These are phyloP conservation scores for Solea senegalensis DNA, from an alignment of 2,113 vertebrate genomes.

Conservation along the genomic window DNA sequence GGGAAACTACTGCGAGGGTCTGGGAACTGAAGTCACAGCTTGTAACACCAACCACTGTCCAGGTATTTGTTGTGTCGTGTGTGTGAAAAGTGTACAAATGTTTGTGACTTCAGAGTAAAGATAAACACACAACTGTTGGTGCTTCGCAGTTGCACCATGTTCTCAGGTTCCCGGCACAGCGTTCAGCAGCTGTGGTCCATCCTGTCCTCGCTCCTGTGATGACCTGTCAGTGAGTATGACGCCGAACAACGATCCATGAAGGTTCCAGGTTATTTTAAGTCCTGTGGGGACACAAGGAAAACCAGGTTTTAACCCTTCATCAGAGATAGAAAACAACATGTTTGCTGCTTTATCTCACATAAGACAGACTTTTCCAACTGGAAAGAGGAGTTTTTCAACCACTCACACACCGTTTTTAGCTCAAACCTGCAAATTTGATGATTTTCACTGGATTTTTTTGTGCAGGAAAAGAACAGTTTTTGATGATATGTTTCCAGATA, in stretches of 20 bases:
- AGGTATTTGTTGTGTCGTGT: constrained; percentile 65
- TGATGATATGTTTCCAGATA: too few relatives aligned
- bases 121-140: constrained; percentile 6
- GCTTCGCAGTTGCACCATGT: constrained; percentile 80
- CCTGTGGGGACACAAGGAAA: too few relatives aligned
- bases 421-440: too few relatives aligned
- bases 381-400: too few relatives aligned
- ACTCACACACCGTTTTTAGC: too few relatives aligned
- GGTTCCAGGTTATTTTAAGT: too few relatives aligned
- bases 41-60: constrained; percentile 84
- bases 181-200: constrained; percentile 87
- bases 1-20: constrained; percentile 88
- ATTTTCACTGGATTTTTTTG: too few relatives aligned
- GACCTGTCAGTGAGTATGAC: constrained; percentile 83
- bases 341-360: too few relatives aligned
- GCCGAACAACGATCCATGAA: neutral
- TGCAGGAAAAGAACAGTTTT: too few relatives aligned
- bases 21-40: constrained; percentile 70
- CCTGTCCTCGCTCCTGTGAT: constrained; percentile 89
- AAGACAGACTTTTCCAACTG: too few relatives aligned
- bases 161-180: constrained; percentile 76
- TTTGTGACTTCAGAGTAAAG: neutral
- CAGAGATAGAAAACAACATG: too few relatives aligned
- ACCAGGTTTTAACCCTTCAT: too few relatives aligned
- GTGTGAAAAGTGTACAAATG: neutral